Evolutionary conservation across 2,888 invertebrate species (phyloP), one percentile per base, ranked within the genome.

Genomic region (Ichneumon xanthorius): DNA sequence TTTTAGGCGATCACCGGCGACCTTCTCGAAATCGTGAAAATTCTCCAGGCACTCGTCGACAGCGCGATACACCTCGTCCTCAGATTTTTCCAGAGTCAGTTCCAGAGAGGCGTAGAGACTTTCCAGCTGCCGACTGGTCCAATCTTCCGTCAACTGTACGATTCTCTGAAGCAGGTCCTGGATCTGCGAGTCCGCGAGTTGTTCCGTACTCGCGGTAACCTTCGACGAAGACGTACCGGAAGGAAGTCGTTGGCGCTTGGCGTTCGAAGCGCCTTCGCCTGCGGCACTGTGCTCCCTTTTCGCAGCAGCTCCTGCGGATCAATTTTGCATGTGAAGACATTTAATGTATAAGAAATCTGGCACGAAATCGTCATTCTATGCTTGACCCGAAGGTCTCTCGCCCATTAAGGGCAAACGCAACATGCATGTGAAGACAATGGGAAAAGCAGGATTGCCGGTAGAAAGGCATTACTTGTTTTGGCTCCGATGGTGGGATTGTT

Each of bases 121-220:
- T 68, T 93, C 93, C 14, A 93, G 75, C 22, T 90, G 90, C 67
- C 89, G 87, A 70, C 91, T 91, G 0, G 88, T 79, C 93, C 93
- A 93, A n/a, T 88, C 86, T 5, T 92, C 90, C 1, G 93, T 93
- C 14, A 88, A 70, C 11, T 73, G 73, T 5, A 90, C 89, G 22
- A 90, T 86, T 68, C 88, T 89, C 45, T 87, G 87, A 4, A 93
- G 83, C 30, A 93, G 37, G 7, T 90, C 87, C 58, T 92, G 89
- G 1, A 90, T 88, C 77, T 92, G 90, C 0, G 79, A 68, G 5
- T 89, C 90, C 4, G 84, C 88, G 11, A 92, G 48, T 37, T 86
- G 89, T 19, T 91, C 90, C 5, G 50, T 65, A 33, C 83, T 87
- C 14, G 80, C 75, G 1, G 84, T 48, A 7, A 80, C 75, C 16